Evolutionary conservation across 1,140 invertebrate species (phyloP).

Genomic region (Charaxes varanes): DNA sequence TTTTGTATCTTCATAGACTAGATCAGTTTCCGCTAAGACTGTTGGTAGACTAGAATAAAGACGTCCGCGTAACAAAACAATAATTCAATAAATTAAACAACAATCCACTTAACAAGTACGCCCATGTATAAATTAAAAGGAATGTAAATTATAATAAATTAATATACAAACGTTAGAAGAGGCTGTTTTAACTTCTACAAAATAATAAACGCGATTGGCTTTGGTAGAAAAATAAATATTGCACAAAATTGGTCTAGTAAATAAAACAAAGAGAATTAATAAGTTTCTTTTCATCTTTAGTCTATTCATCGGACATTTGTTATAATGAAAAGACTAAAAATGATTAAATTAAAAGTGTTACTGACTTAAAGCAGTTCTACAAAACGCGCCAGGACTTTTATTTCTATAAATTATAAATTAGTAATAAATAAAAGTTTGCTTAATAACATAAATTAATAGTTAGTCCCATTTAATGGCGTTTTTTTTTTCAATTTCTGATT

Average conservation of each 20-base stretch:
- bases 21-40: conserved; percentile 40
- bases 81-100: conserved; percentile 55
- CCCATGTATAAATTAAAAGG: conserved; percentile 41
- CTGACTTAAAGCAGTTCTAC: not conserved
- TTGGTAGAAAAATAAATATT: conserved; percentile 41
- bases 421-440: conserved; percentile 11
- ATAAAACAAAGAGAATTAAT: no score
- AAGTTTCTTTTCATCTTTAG: no score
- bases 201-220: conserved; percentile 30
- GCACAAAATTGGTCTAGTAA: conserved; percentile 34
- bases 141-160: conserved; percentile 41
- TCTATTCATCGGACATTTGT: no score
- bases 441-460: conserved; percentile 12
- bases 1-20: conserved; percentile 33
- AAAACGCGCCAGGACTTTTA: no score
- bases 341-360: not conserved
- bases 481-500: conserved; percentile 5
- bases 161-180: conserved; percentile 11
- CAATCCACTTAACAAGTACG: conserved; percentile 41
- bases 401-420: not conserved
- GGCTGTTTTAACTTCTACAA: conserved; percentile 5
- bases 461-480: conserved; percentile 17
- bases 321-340: not conserved
- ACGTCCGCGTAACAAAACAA: conserved; percentile 29
- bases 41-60: conserved; percentile 54